phyloP scores from a whole-genome alignment of 64 coral and sea anemone genomes.

The Montipora foliosa region DNA sequence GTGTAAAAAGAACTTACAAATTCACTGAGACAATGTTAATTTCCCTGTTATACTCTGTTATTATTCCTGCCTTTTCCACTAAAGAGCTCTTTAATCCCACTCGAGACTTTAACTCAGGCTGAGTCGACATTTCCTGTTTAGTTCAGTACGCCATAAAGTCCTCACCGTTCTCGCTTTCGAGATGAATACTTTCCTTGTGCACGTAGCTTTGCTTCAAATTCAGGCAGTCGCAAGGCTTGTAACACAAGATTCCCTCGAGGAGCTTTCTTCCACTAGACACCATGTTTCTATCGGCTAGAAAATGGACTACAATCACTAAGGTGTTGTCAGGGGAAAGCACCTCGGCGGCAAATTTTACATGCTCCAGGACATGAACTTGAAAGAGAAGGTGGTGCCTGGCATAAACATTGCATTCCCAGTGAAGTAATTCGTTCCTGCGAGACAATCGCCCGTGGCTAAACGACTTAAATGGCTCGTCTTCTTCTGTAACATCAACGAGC shows the following conservation, averaged over 20 bases:
- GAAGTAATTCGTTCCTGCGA: background rate
- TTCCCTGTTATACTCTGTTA: too few relatives aligned
- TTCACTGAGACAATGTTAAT: background rate
- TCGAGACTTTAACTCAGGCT: background rate
- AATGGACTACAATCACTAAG: background rate
- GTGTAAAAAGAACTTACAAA: background rate
- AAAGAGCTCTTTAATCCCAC: background rate
- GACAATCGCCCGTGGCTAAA: constrained; percentile 16
- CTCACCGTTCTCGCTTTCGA: background rate
- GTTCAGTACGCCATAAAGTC: background rate
- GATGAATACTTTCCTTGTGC: constrained; percentile 12
- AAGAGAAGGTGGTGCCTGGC: background rate
- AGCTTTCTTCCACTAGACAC: constrained; percentile 25
- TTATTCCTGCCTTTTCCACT: too few relatives aligned
- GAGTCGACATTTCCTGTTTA: background rate
- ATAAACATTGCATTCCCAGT: constrained; percentile 26
- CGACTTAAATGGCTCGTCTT: constrained; percentile 34
- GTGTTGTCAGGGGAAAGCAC: background rate
- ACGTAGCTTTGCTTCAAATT: constrained; percentile 32
- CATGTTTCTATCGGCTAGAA: constrained; percentile 20
- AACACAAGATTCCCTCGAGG: constrained; percentile 4
- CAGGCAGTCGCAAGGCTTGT: constrained; percentile 19
- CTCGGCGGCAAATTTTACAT: constrained; percentile 17
- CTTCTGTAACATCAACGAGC: constrained; percentile 14
- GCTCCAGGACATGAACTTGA: constrained; percentile 32